phyloP scores from a whole-genome alignment of 2,888 invertebrate species.

The Sepioteuthis lessoniana region DNA sequence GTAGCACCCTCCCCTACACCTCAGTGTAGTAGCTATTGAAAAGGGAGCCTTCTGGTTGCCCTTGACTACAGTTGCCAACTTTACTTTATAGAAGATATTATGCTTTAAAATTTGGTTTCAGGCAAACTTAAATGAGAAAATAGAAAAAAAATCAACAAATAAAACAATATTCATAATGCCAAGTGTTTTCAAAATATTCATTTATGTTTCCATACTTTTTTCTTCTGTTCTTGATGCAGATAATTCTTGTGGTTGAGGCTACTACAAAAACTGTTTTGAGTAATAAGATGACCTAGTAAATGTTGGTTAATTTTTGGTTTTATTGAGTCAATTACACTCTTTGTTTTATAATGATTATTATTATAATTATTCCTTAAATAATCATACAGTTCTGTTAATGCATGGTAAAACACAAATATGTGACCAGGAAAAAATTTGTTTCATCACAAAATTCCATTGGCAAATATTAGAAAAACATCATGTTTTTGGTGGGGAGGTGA shows the following conservation, averaged over 20 bases:
- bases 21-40: too few relatives aligned
- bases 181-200: too few relatives aligned
- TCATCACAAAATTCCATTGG: neutral
- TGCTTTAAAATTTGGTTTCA: too few relatives aligned
- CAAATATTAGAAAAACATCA: neutral
- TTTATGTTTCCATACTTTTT: neutral
- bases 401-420: neutral
- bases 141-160: too few relatives aligned
- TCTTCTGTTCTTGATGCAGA: neutral
- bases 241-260: neutral
- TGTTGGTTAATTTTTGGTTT: neutral
- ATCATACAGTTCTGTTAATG: neutral
- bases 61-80: too few relatives aligned
- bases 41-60: too few relatives aligned
- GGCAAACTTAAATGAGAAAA: too few relatives aligned
- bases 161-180: too few relatives aligned
- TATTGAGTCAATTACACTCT: neutral
- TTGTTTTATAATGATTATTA: neutral
- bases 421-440: neutral
- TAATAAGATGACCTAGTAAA: neutral
- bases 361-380: neutral
- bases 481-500: too few relatives aligned
- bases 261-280: neutral
- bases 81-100: too few relatives aligned
- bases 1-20: too few relatives aligned